Evolutionary conservation across 2,113 vertebrate species (phyloP), one percentile per base, ranked within the genome.

Genomic region (Neomonachus schauinslandi): DNA sequence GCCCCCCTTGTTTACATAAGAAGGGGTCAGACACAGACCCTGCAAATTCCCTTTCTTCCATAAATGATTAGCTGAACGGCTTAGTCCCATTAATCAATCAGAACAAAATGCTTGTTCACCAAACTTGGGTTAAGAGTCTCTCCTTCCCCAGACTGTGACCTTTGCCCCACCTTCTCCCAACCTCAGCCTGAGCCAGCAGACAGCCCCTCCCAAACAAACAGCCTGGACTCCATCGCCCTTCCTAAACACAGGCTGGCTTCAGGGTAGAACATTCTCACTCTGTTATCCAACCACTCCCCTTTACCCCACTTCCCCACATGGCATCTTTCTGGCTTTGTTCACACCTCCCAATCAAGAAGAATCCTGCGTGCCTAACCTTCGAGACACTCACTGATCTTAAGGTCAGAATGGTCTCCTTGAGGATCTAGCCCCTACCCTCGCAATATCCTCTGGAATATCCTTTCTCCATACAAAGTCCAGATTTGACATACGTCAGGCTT

Each of bases 261-360:
- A 0, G 21, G 39, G 61, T 49, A 36, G 51, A 74, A 33, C 8
- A 1, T 1, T 51, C 33, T 28, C 26, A 11, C 5, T 46, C 49
- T 18, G 1, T 2, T 3, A 2, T 18, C 15, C 33, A 2, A 2
- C 3, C 10, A 6, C 1, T 1, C 15, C 15, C 4, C 7, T 16
- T 33, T 24, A 10, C 7, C 7, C 14, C 42, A 7, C 0, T 9
- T 4, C 4, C 42, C 49, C 33, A 1, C 4, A 16, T 26, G 16
- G 12, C 21, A 2, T 28, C 39, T 61, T 46, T n/a, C 28, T 15
- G 31, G 15, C 33, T 65, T 74, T 39, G 28, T 39, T 63, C 24
- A 46, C 2, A 39, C 14, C 31, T 77, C 42, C 26, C 39, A 16
- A 0, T 19, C 39, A 31, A 77, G 39, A 26, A 69, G 19, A 82